A percentile compares a stretch with the other conserved stretches of the same genome.
Conservation (phyloP, 2,888 invertebrate genomes). For the Slavum lentiscoides region DNA sequence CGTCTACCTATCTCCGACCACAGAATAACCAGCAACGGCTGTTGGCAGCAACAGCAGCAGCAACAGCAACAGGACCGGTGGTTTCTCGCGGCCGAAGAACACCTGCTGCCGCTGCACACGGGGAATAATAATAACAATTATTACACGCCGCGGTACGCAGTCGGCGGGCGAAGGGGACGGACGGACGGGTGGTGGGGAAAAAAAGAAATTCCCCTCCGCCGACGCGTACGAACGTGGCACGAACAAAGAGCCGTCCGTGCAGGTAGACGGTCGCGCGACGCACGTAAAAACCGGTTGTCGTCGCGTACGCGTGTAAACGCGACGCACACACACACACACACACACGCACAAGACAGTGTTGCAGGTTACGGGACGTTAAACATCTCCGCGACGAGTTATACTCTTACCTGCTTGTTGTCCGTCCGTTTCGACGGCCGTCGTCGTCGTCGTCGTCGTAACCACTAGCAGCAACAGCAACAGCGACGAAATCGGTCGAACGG, state of each 20-base stretch:
- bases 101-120: constrained; percentile 35
- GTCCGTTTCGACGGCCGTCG: neutral
- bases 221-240: neutral
- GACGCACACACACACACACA: neutral
- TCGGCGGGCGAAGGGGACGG: neutral
- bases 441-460: neutral
- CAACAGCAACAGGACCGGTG: constrained; percentile 15
- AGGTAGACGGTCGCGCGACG: constrained; percentile 19
- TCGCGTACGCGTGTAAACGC: neutral
- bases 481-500: neutral
- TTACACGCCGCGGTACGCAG: neutral
- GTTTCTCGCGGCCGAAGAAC: constrained; percentile 29
- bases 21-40: neutral
- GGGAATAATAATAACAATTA: constrained; percentile 29
- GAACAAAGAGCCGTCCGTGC: constrained; percentile 19
- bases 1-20: constrained; percentile 24
- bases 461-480: neutral
- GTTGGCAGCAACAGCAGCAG: neutral
- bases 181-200: neutral
- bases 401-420: constrained; percentile 32
- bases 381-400: neutral
- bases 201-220: constrained; percentile 4
- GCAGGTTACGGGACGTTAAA: constrained; percentile 36
- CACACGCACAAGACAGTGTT: constrained; percentile 31
- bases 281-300: constrained; percentile 33